These are phyloP conservation scores for Nothocercus julius DNA, from an alignment of 2,113 vertebrate species.

Conservation along the genomic window DNA sequence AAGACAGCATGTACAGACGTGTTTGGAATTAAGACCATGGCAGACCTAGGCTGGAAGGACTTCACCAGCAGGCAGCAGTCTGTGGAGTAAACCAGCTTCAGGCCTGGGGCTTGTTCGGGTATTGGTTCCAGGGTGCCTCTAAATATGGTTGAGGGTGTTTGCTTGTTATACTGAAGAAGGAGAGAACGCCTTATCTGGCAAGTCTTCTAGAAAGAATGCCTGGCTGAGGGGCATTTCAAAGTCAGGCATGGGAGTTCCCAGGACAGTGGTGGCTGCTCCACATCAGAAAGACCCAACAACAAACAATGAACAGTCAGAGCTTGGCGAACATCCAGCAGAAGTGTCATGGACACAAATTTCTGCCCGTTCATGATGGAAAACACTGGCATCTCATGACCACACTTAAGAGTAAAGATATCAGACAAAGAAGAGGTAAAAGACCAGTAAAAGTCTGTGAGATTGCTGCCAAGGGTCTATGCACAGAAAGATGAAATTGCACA, in stretches of 20 bases:
- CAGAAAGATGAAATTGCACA: accelerated
- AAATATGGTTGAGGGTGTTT: background rate
- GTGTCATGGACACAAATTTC: background rate
- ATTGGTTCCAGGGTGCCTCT: background rate
- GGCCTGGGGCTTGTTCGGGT: background rate
- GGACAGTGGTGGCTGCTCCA: background rate
- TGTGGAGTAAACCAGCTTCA: background rate
- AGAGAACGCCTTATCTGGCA: background rate
- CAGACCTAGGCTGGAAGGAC: background rate
- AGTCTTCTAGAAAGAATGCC: background rate
- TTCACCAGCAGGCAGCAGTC: background rate
- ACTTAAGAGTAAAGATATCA: background rate
- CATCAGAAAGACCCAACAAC: background rate
- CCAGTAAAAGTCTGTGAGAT: background rate
- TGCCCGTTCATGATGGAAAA: background rate
- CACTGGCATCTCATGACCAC: background rate
- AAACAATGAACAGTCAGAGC: background rate
- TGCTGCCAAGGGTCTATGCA: background rate
- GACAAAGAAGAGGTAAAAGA: background rate
- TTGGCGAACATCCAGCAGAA: background rate
- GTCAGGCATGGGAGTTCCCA: background rate
- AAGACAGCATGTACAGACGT: background rate
- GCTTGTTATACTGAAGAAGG: background rate
- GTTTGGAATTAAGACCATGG: background rate
- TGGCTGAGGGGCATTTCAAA: background rate